Evolutionary conservation across 2,797 vertebrate species (phyloP).

Genomic region (Clarias platycephalus): DNA sequence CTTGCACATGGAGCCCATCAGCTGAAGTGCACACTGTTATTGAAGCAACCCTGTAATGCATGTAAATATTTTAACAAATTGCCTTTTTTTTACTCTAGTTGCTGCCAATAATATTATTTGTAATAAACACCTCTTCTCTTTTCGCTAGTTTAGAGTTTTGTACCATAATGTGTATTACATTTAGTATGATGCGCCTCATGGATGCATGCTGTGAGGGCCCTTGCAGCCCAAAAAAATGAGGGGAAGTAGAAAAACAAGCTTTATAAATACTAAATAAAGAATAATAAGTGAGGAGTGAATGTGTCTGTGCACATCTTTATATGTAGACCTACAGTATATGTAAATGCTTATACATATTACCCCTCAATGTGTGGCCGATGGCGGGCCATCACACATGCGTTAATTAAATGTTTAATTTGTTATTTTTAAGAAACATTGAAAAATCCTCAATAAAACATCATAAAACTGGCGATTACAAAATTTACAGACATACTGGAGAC

Average conservation of each 20-base stretch:
- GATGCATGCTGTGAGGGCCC: background rate
- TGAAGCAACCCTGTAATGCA: background rate
- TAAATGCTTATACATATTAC: no score
- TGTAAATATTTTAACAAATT: background rate
- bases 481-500: background rate
- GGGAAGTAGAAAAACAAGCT: no score
- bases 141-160: background rate
- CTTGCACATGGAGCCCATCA: background rate
- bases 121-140: background rate
- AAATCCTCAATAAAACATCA: background rate
- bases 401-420: background rate
- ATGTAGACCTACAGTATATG: no score
- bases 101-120: background rate
- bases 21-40: background rate
- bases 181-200: background rate
- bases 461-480: background rate
- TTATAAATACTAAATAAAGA: no score
- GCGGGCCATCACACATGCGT: no score
- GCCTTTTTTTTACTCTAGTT: background rate
- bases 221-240: no score
- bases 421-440: background rate
- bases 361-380: no score
- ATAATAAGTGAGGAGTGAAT: no score
- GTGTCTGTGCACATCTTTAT: no score
- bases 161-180: background rate